Evolutionary conservation across 2,888 invertebrate species (phyloP).

Genomic region (Idaea straminata): DNA sequence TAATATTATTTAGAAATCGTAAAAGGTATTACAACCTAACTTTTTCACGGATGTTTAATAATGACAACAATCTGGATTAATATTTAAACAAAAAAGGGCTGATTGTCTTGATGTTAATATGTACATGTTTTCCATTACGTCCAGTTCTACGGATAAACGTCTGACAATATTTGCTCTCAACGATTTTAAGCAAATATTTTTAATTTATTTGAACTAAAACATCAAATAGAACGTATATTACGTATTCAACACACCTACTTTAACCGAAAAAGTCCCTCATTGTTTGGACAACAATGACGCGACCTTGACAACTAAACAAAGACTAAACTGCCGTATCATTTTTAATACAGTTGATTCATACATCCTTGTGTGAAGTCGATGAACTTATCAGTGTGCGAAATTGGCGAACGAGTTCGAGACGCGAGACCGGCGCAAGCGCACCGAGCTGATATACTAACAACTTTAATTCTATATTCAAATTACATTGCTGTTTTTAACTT

Average conservation of each 20-base stretch:
- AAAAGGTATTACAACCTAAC: no score
- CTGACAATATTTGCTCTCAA: no score
- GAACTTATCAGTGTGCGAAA: constrained; percentile 76
- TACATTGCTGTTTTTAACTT: constrained; percentile 32
- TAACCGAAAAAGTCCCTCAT: constrained; percentile 9
- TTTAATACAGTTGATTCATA: constrained; percentile 47
- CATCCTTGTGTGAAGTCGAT: constrained; percentile 64
- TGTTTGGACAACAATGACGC: constrained; percentile 34
- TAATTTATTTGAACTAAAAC: neutral
- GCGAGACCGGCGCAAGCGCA: constrained; percentile 54
- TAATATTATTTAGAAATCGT: no score
- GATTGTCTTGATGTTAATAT: no score
- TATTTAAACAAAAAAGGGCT: no score
- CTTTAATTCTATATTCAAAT: constrained; percentile 12
- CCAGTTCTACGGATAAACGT: no score
- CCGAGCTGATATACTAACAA: constrained; percentile 13
- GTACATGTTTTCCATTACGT: no score
- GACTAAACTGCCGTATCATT: constrained; percentile 52
- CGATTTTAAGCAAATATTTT: neutral
- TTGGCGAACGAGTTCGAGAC: constrained; percentile 65
- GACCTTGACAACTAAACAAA: constrained; percentile 39
- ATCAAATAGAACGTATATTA: constrained; percentile 12
- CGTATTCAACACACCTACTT: constrained; percentile 12
- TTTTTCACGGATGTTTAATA: no score
- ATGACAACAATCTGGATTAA: no score